Percentiles rank a stretch among this genome's conserved stretches.
Evolutionary conservation across 2,888 invertebrate species (phyloP).

Genomic region (Cantharis nigra): DNA sequence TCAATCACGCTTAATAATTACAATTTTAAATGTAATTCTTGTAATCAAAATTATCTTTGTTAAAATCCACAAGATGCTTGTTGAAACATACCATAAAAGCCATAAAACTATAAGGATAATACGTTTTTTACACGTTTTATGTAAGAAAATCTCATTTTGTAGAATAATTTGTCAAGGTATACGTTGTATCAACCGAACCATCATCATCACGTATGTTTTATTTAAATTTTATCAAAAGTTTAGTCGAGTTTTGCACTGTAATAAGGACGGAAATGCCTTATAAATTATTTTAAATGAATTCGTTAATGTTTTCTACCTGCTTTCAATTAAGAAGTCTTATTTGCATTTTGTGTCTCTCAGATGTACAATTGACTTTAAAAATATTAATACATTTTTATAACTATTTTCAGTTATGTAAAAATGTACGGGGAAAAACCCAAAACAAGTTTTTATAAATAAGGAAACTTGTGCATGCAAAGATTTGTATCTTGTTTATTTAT

Average conservation of each 20-base stretch:
- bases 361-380: background rate
- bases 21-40: background rate
- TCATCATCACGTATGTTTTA: conserved; percentile 11
- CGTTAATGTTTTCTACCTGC: background rate
- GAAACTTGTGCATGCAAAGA: background rate
- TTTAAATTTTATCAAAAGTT: conserved; percentile 8
- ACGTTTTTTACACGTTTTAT: conserved; percentile 11
- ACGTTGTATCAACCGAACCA: conserved; percentile 6
- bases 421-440: background rate
- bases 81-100: background rate
- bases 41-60: background rate
- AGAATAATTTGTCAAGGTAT: conserved; percentile 6
- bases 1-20: background rate
- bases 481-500: background rate
- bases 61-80: background rate
- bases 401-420: background rate
- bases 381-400: background rate
- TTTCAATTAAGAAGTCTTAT: background rate
- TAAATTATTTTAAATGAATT: background rate
- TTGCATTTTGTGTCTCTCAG: background rate
- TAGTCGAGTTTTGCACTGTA: conserved; percentile 12
- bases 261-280: conserved; percentile 9
- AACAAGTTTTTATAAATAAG: background rate
- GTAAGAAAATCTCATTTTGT: conserved; percentile 12
- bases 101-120: background rate